Conservation (phyloP, 2,888 invertebrate genomes). For the Schrankia costaestrigalis region DNA sequence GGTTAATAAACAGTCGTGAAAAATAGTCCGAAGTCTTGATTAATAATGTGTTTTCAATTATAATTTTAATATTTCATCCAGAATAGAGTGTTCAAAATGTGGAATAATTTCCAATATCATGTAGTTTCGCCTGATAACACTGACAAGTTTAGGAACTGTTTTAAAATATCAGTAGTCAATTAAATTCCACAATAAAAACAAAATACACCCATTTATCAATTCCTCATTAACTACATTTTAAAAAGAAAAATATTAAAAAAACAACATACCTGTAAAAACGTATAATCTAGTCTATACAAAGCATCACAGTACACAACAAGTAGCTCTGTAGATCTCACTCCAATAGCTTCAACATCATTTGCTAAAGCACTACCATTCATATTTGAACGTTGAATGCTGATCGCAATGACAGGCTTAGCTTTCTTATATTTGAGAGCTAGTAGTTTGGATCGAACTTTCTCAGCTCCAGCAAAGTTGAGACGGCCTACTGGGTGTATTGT, state of each 20-base stretch:
- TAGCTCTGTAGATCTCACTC: constrained; percentile 33
- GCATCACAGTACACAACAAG: constrained; percentile 83
- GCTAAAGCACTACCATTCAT: constrained; percentile 6
- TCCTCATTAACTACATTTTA: too few relatives aligned
- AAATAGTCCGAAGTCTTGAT: background rate
- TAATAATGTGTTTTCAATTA: too few relatives aligned
- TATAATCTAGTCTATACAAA: constrained; percentile 84
- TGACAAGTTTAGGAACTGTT: too few relatives aligned
- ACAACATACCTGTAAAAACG: constrained; percentile 81
- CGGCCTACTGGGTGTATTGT: constrained; percentile 63
- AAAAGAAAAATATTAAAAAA: too few relatives aligned
- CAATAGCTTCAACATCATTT: constrained; percentile 19
- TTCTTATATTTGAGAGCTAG: constrained; percentile 37
- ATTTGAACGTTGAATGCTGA: too few relatives aligned
- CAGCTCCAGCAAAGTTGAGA: constrained; percentile 69
- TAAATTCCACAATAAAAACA: too few relatives aligned
- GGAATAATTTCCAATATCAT: too few relatives aligned
- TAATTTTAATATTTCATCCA: too few relatives aligned
- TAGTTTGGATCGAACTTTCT: constrained; percentile 56
- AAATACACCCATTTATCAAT: too few relatives aligned
- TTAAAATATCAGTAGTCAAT: too few relatives aligned
- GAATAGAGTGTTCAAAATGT: too few relatives aligned
- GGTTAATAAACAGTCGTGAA: background rate
- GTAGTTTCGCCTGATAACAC: too few relatives aligned
- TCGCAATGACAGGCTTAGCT: constrained; percentile 1